Conservation (phyloP, 2,113 vertebrate genomes). For the Caranx melampygus region DNA sequence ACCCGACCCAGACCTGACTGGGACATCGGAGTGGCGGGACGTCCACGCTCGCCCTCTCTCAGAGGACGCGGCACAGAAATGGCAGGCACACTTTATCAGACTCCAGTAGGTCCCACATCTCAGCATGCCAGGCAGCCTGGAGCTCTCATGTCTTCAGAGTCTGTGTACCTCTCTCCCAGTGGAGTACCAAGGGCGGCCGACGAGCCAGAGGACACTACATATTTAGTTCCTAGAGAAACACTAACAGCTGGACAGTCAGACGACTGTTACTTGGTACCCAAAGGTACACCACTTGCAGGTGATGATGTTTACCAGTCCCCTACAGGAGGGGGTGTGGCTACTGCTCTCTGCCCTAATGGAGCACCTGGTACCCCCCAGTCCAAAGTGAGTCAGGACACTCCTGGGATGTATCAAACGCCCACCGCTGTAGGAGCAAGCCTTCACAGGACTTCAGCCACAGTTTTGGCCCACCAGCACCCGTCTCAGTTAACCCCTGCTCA, state of each 20-base stretch:
- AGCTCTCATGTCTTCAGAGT: slow-evolving; percentile 66
- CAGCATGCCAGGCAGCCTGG: slow-evolving; percentile 69
- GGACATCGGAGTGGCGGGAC: slow-evolving; percentile 72
- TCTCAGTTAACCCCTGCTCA: slow-evolving; percentile 58
- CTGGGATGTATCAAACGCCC: slow-evolving; percentile 82
- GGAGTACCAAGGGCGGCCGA: slow-evolving; percentile 66
- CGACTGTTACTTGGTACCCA: slow-evolving; percentile 83
- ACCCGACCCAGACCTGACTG: slow-evolving; percentile 80
- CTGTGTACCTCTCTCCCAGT: slow-evolving; percentile 81
- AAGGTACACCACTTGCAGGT: slow-evolving; percentile 73
- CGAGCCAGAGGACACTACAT: slow-evolving; percentile 72
- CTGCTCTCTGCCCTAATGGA: slow-evolving; percentile 51
- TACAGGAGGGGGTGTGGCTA: slow-evolving; percentile 59
- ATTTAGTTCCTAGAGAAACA: slow-evolving; percentile 77
- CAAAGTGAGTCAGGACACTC: slow-evolving; percentile 72
- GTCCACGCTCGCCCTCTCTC: slow-evolving; percentile 81
- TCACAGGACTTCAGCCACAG: slow-evolving; percentile 66
- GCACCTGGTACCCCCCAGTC: slow-evolving; percentile 40
- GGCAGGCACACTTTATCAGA: slow-evolving; percentile 75
- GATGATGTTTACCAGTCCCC: slow-evolving; percentile 86
- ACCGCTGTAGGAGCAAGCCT: slow-evolving; percentile 65
- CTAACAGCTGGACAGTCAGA: slow-evolving; percentile 64
- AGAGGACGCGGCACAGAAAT: slow-evolving; percentile 74
- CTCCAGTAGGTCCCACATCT: slow-evolving; percentile 67
- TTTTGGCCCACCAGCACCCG: slow-evolving; percentile 72